Conservation (phyloP, 2,888 invertebrate genomes). For the Dryomyza anilis region DNA sequence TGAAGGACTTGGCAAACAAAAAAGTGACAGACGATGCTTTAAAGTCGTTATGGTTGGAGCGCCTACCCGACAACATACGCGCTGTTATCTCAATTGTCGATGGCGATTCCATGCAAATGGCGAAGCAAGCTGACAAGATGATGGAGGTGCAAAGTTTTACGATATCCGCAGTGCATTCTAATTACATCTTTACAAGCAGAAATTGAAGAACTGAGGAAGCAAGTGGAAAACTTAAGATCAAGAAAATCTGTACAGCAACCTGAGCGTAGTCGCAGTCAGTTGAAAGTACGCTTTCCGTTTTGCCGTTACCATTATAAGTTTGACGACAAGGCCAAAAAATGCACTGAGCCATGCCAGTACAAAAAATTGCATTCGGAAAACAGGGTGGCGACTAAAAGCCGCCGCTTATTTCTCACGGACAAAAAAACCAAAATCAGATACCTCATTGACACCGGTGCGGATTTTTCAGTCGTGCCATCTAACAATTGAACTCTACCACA, state of each 20-base stretch:
- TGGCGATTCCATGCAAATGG: slow-evolving; percentile 16
- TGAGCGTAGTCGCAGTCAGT: neutral
- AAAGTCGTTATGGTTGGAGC: slow-evolving; percentile 25
- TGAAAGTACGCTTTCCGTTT: neutral
- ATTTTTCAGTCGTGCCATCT: slow-evolving; percentile 3
- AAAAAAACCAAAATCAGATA: neutral
- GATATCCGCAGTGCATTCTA: slow-evolving; percentile 9
- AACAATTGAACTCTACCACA: neutral
- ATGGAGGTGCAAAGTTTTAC: slow-evolving; percentile 1
- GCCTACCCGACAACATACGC: slow-evolving; percentile 10
- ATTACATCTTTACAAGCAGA: neutral
- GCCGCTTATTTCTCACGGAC: slow-evolving; percentile 12
- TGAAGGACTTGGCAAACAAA: slow-evolving; percentile 23
- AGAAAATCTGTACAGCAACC: neutral
- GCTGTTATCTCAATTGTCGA: slow-evolving; percentile 21
- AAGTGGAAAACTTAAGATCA: slow-evolving; percentile 9
- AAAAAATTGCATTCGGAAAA: slow-evolving; percentile 21
- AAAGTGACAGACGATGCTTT: slow-evolving; percentile 12
- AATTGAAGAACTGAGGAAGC: slow-evolving; percentile 17
- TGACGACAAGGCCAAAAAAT: slow-evolving; percentile 14
- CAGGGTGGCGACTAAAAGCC: slow-evolving; percentile 1
- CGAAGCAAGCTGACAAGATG: slow-evolving; percentile 22
- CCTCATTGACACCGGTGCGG: slow-evolving; percentile 4
- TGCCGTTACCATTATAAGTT: slow-evolving; percentile 8
- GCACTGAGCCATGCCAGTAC: slow-evolving; percentile 23